Base-by-base conservation (phyloP, 2,888 invertebrate genomes). In the Dysmachus trigonus region DNA sequence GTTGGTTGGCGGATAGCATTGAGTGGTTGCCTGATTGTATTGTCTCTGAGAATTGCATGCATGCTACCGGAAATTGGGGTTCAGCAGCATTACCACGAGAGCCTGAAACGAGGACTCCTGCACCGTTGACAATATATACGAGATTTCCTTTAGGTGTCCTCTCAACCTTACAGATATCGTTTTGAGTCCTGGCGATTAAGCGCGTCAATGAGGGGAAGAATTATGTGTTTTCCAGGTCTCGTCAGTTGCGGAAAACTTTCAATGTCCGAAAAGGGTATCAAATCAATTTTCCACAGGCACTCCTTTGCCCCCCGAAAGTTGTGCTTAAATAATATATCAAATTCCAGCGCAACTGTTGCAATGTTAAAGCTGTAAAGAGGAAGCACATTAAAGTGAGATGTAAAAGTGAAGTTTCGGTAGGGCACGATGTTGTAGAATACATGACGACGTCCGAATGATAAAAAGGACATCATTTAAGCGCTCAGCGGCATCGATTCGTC, bases 1-100 rank as follows among this genome's bases (percentile, higher is more conserved):
- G 27, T 6, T 35, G 47, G 81, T 51, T 30, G 33, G 47, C 33
- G 53, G 53, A 33, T 33, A 10, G 81, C 53, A 81, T 53, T 81
- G 81, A 81, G 81, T 81, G 81, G 81, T 81, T 81, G 13, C 81
- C 81, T 81, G 81, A 81, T 81, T 81, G 81, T 81, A 81, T 53
- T 81, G 81, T 53, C 53, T 47, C 51, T 35, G 35, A 31, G 81
- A 18, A 35, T 18, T 53, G 81, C 81, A 81, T 81, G 81, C 81
- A 81, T 62, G 51, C 53, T 18, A 81, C 81, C 81, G 81, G 62
- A 81, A 81, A 81, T 81, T 81, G 62, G 81, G 81, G 81, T 62
- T 62, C 81, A 62, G 62, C 33, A 81, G 47, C 81, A 81, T 81
- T 81, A 81, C 81, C 81, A 53, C 31, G 10, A 18, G 62, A 33